Evolutionary conservation across 1,140 invertebrate genomes (phyloP), one percentile per base, ranked within the genome.

Genomic region (Pseudomyrmex pallidus): DNA sequence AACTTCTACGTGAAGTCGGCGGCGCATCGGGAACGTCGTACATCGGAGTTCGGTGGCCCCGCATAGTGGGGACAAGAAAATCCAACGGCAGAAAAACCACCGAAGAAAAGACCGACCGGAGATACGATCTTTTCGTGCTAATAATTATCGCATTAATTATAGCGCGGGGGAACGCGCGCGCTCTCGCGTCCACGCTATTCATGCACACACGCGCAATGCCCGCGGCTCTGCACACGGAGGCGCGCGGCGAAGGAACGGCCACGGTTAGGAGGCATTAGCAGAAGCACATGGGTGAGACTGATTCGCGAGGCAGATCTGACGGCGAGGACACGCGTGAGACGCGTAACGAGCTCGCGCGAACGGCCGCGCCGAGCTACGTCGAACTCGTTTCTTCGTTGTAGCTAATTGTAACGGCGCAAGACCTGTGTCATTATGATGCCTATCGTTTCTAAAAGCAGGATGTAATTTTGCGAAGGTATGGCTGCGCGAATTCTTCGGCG

Each of bases 131-230:
- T 90, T 88, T 89, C 89, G 89, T 89, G 89, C 89, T 90, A 90
- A 90, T 90, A 90, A 90, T 90, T 90, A 89, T 90, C 85, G 84
- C 86, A 90, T 90, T 90, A 90, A 90, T 90, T 90, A 90, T 70
- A 56, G 57, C 78, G 85, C 72, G 80, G 74, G 74, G 70, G 76
- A 35, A 35, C 35, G 64, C 62, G 73, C 74, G 87, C 84, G 74
- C 85, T 59, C 78, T 57, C 88, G 35, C 35, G 83, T 86, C 78
- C 70, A 84, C 84, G 87, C 72, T 83, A 82, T 89, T 87, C 85
- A 89, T 70, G 61, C 80, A 72, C 57, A 74, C 66, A 57, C 48
- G 73, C 83, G 15, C 74, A 68, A 54, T 22, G 72, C 48, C 22
- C 70, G 70, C 66, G 46, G 25, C 46, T 35, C 5, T 35, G 35